Base-by-base conservation (phyloP, 2,888 invertebrate species). In the Drosophila prostipennis region DNA sequence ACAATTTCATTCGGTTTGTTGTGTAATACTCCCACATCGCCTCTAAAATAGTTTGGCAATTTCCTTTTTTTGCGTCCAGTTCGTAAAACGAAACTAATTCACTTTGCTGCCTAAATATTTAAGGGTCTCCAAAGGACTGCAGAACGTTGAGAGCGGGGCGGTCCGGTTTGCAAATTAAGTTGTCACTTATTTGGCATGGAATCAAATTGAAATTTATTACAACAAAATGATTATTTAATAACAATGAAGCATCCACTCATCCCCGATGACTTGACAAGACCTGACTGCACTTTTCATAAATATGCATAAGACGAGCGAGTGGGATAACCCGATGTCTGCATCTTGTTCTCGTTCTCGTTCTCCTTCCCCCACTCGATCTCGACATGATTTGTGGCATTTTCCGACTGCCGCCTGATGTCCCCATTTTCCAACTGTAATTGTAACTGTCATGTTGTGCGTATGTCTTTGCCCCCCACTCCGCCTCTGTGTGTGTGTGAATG, bases 251-350 rank as follows among this genome's bases (percentile, higher is more conserved):
- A 58, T 37, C 60, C 26, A 19, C 55, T 39, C 69, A 54, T 39
- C 36, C 65, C 65, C 16, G 23, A 26, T 16, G 64, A 59, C 72
- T 65, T 74, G 83, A 81, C 80, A 82, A 74, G 80, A 87, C 80
- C 68, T 73, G 76, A 87, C 70, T 83, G 82, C 88, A 87, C 73
- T 83, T 86, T 87, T 80, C 80, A 83, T 87, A 88, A 86, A 82
- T 83, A 82, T 87, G 86, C 86, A 82, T 74, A 77, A 61, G 74
- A 59, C 48, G 16, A 29, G 14, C 48, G 34, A 14, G 40, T 8
- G 42, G 37, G 32, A 52, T 32, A 36, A 40, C 36, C 40, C 55
- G 40, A 48, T 19, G 72, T 55, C 63, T 54, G 70, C 72, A 40
- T 43, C 43, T 4, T 40, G 36, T 10, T 58, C 36, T 32, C 16